Evolutionary conservation across 37 sponge, comb jelly and placozoan genomes (phyloP).

Genomic region (Spongilla lacustris): DNA sequence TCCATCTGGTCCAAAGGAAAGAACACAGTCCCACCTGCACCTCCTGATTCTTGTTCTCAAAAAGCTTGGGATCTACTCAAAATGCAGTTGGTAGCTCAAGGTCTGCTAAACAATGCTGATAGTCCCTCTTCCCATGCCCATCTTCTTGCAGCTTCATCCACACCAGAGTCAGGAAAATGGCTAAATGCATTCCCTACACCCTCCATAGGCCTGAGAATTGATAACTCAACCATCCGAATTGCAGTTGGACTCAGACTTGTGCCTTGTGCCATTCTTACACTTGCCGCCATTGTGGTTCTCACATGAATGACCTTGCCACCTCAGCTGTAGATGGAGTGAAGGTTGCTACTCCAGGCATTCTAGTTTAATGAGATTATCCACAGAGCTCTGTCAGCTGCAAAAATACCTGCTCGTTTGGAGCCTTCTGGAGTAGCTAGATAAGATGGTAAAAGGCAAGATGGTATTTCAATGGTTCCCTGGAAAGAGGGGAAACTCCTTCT

Average conservation of each 20-base stretch:
- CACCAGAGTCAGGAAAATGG: no score
- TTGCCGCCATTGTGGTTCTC: conserved; percentile 30
- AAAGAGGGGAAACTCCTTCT: no score
- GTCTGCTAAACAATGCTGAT: not conserved
- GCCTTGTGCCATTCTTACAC: conserved; percentile 32
- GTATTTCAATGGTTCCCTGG: no score
- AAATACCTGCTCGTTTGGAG: no score
- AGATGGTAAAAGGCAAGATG: no score
- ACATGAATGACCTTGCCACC: conserved; percentile 10
- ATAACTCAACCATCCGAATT: not conserved
- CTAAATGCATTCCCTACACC: no score
- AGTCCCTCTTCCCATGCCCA: not conserved
- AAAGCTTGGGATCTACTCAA: conserved; percentile 31
- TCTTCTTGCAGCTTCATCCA: conserved; percentile 21
- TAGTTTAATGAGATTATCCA: conserved; percentile 26
- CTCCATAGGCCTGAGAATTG: no score
- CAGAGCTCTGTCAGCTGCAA: no score
- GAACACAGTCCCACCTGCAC: conserved; percentile 7
- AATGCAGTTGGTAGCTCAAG: not conserved
- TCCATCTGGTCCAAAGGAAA: no score
- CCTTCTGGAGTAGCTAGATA: no score
- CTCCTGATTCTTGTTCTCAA: not conserved
- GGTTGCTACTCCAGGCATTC: conserved; percentile 13
- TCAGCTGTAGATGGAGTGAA: no score
- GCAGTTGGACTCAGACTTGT: conserved; percentile 47